Percentiles rank a stretch among this genome's conserved stretches.
These are phyloP conservation scores for Trichogramma evanescens DNA, from an alignment of 2,888 invertebrate species.

Conservation along the genomic window DNA sequence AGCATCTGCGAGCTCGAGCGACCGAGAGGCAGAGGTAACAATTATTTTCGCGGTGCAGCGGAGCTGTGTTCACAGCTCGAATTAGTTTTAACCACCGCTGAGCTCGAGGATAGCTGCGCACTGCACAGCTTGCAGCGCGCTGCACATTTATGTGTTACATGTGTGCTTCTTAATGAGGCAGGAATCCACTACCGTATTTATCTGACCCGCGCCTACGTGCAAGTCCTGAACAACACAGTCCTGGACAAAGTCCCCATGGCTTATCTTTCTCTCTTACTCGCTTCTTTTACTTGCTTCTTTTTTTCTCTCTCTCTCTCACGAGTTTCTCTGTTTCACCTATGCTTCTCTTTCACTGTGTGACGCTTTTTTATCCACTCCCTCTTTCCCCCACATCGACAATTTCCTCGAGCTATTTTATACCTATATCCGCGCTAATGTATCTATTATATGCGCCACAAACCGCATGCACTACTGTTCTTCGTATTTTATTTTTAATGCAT, in stretches of 20 bases:
- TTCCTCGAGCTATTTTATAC: too few relatives aligned
- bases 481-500: too few relatives aligned
- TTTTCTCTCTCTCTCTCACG: conserved; percentile 4
- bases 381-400: too few relatives aligned
- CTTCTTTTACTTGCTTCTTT: background rate
- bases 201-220: conserved; percentile 6
- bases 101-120: too few relatives aligned
- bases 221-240: background rate
- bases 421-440: too few relatives aligned
- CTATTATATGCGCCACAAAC: too few relatives aligned
- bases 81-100: conserved; percentile 9
- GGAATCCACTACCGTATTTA: conserved; percentile 20
- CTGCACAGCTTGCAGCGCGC: background rate
- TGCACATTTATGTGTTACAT: background rate
- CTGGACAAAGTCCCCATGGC: too few relatives aligned
- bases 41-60: conserved; percentile 14
- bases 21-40: conserved; percentile 2
- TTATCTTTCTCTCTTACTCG: background rate
- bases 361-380: too few relatives aligned
- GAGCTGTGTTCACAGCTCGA: conserved; percentile 5
- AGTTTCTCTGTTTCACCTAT: background rate
- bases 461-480: too few relatives aligned
- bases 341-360: too few relatives aligned
- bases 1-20: conserved; percentile 8
- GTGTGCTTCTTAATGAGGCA: conserved; percentile 18